Evolutionary conservation across 2,888 invertebrate genomes (phyloP).

Genomic region (Lasius fuliginosus): DNA sequence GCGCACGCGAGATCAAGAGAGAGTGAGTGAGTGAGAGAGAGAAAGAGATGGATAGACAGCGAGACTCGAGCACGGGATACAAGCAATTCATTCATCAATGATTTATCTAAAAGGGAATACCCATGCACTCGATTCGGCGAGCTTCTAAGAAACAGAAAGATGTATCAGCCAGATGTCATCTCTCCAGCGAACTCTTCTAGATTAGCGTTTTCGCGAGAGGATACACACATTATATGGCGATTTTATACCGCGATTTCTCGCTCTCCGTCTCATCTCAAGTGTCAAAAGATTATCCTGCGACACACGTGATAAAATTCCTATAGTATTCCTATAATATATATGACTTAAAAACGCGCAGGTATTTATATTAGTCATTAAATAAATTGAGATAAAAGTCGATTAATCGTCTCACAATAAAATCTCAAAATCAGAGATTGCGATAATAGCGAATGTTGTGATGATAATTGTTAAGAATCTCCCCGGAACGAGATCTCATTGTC

Average conservation of each 20-base stretch:
- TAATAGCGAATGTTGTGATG: neutral
- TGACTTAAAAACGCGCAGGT: neutral
- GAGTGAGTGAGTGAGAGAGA: neutral
- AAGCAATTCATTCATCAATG: constrained; percentile 57
- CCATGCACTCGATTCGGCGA: constrained; percentile 44
- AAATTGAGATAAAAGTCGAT: neutral
- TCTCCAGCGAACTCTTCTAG: constrained; percentile 16
- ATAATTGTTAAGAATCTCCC: neutral
- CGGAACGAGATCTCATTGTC: neutral
- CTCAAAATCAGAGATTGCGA: neutral
- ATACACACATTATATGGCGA: neutral
- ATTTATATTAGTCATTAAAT: neutral
- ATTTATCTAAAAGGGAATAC: constrained; percentile 54
- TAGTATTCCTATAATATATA: neutral
- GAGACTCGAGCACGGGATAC: constrained; percentile 50
- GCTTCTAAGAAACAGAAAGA: constrained; percentile 56
- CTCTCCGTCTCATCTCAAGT: neutral
- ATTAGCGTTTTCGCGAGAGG: constrained; percentile 19
- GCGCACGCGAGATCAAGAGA: neutral
- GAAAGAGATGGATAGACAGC: constrained; percentile 44
- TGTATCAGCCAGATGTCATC: constrained; percentile 51
- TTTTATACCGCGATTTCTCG: neutral
- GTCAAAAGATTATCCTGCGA: neutral
- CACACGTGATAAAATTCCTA: neutral
- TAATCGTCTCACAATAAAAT: neutral